Conservation (phyloP, 2,888 invertebrate species). For the Allacma fusca region DNA sequence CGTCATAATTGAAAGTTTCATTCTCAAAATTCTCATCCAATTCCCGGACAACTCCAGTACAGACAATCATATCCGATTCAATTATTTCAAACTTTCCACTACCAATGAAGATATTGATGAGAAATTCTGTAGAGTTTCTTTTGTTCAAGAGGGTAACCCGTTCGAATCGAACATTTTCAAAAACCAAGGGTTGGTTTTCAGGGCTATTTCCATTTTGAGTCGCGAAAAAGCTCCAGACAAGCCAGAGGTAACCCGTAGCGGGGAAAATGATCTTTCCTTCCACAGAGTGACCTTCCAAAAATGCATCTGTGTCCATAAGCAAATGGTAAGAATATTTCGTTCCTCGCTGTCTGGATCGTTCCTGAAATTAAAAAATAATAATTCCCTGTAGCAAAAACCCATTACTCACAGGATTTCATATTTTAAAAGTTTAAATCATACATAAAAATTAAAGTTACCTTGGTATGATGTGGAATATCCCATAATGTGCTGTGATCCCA, state of each 20-base stretch:
- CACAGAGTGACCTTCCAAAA: conserved; percentile 80
- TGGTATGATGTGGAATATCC: conserved; percentile 20
- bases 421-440: too few species aligned
- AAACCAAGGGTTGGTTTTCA: conserved; percentile 78
- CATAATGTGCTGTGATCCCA: conserved; percentile 79
- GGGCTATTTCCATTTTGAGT: conserved; percentile 73
- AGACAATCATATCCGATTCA: conserved; percentile 63
- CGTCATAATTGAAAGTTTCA: background rate
- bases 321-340: conserved; percentile 20
- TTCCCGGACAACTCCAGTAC: conserved; percentile 62
- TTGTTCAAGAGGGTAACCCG: conserved; percentile 82
- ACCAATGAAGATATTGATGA: conserved; percentile 82
- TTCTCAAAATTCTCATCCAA: conserved; percentile 36
- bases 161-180: conserved; percentile 84
- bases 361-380: background rate
- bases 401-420: too few species aligned
- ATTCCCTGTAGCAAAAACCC: too few species aligned
- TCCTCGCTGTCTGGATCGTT: background rate
- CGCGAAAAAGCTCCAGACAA: conserved; percentile 81
- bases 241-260: conserved; percentile 89
- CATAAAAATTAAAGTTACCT: too few species aligned
- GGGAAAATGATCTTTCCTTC: conserved; percentile 93
- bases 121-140: conserved; percentile 75
- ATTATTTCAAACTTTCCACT: conserved; percentile 69
- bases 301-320: conserved; percentile 74